Percentiles rank a stretch among this genome's conserved stretches.
Evolutionary conservation across 2,797 vertebrate species (phyloP).

Genomic region (Pangasius larnaudii): DNA sequence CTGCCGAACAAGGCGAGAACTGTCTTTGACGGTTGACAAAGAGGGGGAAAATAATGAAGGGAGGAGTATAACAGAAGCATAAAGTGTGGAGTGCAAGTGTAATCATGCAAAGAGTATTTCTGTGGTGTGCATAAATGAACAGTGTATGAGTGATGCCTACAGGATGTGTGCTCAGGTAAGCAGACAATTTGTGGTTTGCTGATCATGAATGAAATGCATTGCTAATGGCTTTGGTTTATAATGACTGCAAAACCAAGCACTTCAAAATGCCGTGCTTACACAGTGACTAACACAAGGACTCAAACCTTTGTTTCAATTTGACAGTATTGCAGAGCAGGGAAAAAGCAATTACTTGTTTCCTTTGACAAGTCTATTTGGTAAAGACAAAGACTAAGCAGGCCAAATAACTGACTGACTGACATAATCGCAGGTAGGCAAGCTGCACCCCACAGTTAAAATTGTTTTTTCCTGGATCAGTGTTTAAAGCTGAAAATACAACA

Average conservation of each 20-base stretch:
- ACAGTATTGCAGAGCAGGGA: conserved; percentile 74
- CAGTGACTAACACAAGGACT: conserved; percentile 18
- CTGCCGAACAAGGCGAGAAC: conserved; percentile 66
- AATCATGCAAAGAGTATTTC: conserved; percentile 59
- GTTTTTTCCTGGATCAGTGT: conserved; percentile 36
- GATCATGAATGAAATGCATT: conserved; percentile 45
- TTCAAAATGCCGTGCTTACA: conserved; percentile 9
- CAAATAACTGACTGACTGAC: conserved; percentile 48
- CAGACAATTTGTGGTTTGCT: conserved; percentile 39
- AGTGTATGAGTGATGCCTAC: conserved; percentile 22
- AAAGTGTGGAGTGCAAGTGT: conserved; percentile 40
- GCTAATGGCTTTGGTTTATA: conserved; percentile 42
- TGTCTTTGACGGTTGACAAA: conserved; percentile 66
- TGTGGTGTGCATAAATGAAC: conserved; percentile 57
- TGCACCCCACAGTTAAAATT: conserved; percentile 66
- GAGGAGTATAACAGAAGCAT: conserved; percentile 31
- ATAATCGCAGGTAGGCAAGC: conserved; percentile 53
- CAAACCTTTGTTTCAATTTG: conserved; percentile 27
- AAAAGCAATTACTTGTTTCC: conserved; percentile 78
- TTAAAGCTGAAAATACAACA: conserved; percentile 34
- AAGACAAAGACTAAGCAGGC: conserved; percentile 52
- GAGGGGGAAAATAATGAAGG: conserved; percentile 54
- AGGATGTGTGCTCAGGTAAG: conserved; percentile 53
- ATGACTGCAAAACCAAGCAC: conserved; percentile 15
- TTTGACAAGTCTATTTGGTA: conserved; percentile 74